Percentiles rank a stretch among this genome's conserved stretches.
Evolutionary conservation across 2,797 vertebrate species (phyloP).

Genomic region (Tamandua tetradactyla): DNA sequence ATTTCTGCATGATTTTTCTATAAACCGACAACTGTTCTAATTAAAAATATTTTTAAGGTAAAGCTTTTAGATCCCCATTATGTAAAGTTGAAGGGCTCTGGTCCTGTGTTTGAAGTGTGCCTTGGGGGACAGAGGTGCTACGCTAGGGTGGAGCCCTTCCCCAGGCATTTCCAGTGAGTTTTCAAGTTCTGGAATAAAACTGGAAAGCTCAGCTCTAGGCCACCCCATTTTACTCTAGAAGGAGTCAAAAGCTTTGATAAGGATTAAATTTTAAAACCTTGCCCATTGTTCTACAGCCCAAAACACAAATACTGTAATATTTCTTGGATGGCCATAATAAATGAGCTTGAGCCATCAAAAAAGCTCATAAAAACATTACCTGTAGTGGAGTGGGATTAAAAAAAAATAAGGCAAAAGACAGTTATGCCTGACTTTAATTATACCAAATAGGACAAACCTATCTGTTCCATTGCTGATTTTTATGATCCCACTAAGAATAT

Average conservation of each 20-base stretch:
- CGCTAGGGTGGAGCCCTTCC: not conserved
- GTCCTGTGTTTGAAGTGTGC: not conserved
- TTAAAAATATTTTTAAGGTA: too few species aligned
- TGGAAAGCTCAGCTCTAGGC: not conserved
- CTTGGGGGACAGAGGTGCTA: not conserved
- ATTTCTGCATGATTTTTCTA: too few species aligned
- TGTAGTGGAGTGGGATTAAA: not conserved
- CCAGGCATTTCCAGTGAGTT: not conserved
- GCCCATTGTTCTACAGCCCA: not conserved
- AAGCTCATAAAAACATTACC: not conserved
- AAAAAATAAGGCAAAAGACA: not conserved
- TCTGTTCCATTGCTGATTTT: not conserved
- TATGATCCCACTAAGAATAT: not conserved
- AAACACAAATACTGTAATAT: not conserved
- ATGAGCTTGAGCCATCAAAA: not conserved
- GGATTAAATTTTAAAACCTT: not conserved
- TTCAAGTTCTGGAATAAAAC: not conserved
- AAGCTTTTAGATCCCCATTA: not conserved
- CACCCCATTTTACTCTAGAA: not conserved
- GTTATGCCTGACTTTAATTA: not conserved
- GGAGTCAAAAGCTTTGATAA: not conserved
- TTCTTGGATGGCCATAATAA: not conserved
- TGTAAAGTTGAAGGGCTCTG: not conserved
- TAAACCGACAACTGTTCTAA: too few species aligned
- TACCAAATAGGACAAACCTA: not conserved